These are phyloP conservation scores for Corella eumyota DNA, from an alignment of 23 tunicate species.

Conservation along the genomic window DNA sequence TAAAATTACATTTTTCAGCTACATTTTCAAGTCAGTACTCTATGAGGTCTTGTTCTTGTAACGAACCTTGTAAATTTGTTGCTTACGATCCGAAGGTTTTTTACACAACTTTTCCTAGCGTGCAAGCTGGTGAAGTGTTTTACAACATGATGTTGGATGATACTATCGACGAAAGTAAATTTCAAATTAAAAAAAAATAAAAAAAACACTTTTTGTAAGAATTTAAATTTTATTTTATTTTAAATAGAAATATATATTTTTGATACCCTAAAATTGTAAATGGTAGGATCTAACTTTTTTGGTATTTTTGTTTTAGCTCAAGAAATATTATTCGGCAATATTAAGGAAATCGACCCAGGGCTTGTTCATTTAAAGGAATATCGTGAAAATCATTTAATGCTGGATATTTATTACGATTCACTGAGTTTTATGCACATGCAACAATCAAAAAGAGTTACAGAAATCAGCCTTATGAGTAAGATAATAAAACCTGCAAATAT, in stretches of 20 bases:
- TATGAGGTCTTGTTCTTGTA: constrained; percentile 13
- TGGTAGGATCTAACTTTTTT: no score
- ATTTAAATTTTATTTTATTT: no score
- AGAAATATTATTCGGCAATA: neutral
- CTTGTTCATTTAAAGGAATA: constrained; percentile 6
- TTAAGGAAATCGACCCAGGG: constrained; percentile 21
- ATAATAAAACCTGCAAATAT: no score
- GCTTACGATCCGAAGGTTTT: constrained; percentile 16
- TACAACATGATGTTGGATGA: neutral
- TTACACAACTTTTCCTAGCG: constrained; percentile 33
- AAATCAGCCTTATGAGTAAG: constrained; percentile 14
- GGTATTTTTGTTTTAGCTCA: no score
- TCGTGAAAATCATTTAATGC: constrained; percentile 45
- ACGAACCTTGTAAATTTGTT: constrained; percentile 24
- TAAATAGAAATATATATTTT: no score
- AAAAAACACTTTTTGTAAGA: no score
- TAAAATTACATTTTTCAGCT: no score
- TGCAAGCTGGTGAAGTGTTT: constrained; percentile 28
- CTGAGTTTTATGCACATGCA: constrained; percentile 15
- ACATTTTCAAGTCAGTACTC: constrained; percentile 8
- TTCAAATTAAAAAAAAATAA: no score
- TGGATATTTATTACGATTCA: constrained; percentile 24
- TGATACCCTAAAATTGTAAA: no score
- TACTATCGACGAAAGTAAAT: no score
- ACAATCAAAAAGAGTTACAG: constrained; percentile 25